These are phyloP conservation scores for Craseonycteris thonglongyai DNA, from an alignment of 2,113 vertebrate species.

Conservation along the genomic window DNA sequence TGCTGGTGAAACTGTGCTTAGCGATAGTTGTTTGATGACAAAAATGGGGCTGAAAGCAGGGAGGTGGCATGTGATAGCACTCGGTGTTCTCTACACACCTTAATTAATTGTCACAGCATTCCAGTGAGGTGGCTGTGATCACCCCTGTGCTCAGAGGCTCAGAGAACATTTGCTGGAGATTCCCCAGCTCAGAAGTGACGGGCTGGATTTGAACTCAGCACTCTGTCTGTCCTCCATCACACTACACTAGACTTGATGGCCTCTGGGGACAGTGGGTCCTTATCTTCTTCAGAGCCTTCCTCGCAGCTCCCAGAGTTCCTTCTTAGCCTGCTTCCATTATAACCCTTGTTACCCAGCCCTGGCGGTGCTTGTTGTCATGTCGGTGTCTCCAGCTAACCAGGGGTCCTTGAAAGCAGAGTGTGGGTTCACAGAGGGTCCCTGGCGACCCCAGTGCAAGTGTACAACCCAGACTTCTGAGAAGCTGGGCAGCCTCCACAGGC, in stretches of 20 bases:
- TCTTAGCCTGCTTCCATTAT: neutral
- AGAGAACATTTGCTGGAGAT: neutral
- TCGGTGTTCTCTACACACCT: neutral
- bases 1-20: neutral
- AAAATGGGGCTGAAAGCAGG: neutral
- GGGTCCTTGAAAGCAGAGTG: neutral
- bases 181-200: neutral
- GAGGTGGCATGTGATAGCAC: neutral
- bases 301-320: neutral
- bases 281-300: neutral
- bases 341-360: neutral
- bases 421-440: accelerated
- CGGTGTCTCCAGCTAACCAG: accelerated
- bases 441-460: accelerated
- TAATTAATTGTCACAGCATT: too few species aligned
- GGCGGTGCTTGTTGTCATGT: neutral
- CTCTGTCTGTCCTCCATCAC: neutral
- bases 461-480: neutral
- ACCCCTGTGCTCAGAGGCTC: neutral
- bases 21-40: neutral
- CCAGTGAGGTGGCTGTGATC: neutral
- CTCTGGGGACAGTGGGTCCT: neutral
- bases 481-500: neutral
- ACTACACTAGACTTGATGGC: neutral
- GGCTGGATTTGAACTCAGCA: neutral